These are phyloP conservation scores for Rattus norvegicus DNA, from an alignment of 2,113 vertebrate genomes.

Conservation along the genomic window DNA sequence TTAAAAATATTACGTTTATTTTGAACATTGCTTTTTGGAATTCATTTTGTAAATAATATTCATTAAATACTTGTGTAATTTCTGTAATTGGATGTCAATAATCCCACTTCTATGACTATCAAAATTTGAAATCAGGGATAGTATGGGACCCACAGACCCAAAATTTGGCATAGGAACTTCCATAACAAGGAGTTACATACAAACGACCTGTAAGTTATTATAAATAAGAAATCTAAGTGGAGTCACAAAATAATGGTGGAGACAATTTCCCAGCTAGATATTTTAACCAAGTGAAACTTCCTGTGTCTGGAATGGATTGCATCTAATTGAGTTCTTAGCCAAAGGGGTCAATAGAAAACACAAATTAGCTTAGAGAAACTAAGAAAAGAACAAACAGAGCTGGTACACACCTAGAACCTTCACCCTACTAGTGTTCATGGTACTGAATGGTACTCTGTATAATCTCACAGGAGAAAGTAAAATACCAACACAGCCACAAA, in stretches of 20 bases:
- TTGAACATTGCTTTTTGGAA: background rate
- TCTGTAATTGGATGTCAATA: background rate
- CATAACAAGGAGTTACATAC: background rate
- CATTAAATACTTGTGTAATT: background rate
- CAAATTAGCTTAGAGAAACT: background rate
- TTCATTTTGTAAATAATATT: background rate
- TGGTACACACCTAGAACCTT: background rate
- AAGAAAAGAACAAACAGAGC: too few relatives aligned
- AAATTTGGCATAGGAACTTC: background rate
- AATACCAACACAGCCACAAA: background rate
- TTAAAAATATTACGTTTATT: constrained; percentile 10
- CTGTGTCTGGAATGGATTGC: background rate
- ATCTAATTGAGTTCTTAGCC: background rate
- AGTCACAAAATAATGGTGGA: background rate
- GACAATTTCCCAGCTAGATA: background rate
- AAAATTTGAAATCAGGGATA: background rate
- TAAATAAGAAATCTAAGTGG: background rate
- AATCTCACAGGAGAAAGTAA: background rate
- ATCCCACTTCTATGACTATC: background rate
- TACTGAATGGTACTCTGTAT: background rate
- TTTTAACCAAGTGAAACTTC: background rate
- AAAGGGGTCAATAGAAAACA: background rate
- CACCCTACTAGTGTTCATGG: background rate
- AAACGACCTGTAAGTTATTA: background rate
- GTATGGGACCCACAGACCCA: background rate